These are phyloP conservation scores for Phocoena phocoena DNA, from an alignment of 2,113 vertebrate genomes.

Conservation along the genomic window DNA sequence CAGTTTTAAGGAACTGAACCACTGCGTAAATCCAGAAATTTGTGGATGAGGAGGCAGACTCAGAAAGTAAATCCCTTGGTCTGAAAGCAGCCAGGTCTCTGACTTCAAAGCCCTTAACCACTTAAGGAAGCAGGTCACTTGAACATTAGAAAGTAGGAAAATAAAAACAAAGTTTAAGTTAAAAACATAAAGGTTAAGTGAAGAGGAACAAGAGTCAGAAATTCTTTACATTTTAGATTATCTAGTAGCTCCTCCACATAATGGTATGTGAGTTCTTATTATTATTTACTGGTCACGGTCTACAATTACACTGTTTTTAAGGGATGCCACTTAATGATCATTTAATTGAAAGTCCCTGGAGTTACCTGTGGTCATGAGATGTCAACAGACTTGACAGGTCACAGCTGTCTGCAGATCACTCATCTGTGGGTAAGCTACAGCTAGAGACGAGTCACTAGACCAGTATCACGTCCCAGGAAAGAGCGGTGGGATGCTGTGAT, in stretches of 20 bases:
- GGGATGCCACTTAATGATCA: background rate
- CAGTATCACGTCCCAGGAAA: background rate
- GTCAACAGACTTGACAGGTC: background rate
- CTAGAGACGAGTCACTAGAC: background rate
- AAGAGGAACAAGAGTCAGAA: background rate
- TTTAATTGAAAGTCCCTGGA: background rate
- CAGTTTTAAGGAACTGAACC: background rate
- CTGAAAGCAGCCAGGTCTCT: background rate
- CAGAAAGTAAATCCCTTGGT: background rate
- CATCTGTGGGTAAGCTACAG: background rate
- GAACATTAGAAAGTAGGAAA: background rate
- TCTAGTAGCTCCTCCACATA: background rate
- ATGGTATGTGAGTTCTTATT: background rate
- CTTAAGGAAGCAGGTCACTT: background rate
- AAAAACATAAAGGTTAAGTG: background rate
- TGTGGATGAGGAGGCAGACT: background rate
- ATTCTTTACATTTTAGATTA: background rate
- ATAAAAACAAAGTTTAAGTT: background rate
- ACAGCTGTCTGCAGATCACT: no score
- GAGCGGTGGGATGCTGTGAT: background rate
- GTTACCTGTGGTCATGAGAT: background rate
- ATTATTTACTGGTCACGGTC: background rate
- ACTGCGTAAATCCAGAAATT: background rate
- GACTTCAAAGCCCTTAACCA: background rate
- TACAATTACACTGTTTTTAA: background rate